phyloP scores from a whole-genome alignment of 2,888 invertebrate species.

The Amphiduros pacificus region DNA sequence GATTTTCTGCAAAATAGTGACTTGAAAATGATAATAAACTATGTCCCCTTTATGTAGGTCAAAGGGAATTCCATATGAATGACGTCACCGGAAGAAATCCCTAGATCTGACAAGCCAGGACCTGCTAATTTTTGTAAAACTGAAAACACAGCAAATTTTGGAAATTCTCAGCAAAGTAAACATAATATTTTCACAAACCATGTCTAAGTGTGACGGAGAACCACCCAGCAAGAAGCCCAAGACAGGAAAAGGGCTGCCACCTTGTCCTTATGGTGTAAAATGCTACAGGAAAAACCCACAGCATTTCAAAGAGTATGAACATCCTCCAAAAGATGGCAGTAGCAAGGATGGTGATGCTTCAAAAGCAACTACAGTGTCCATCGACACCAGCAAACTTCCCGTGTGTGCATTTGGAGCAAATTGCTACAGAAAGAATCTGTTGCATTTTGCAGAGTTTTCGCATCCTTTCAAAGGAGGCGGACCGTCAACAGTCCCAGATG shows the following conservation, averaged over 20 bases:
- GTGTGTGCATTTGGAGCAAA: conserved; percentile 46
- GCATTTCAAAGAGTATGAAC: conserved; percentile 2
- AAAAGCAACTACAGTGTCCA: not conserved
- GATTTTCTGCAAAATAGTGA: no score
- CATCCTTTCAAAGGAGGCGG: conserved; percentile 35
- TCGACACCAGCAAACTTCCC: conserved; percentile 22
- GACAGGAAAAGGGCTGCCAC: not conserved
- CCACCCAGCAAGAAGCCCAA: not conserved
- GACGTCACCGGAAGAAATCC: no score
- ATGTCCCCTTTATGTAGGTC: no score
- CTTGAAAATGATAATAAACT: no score
- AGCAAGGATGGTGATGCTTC: not conserved
- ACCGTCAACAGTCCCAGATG: conserved; percentile 13
- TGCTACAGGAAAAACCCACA: conserved; percentile 2
- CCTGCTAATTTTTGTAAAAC: no score
- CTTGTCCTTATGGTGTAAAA: conserved; percentile 1
- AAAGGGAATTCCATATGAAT: no score
- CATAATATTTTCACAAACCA: no score
- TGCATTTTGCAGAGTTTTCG: conserved; percentile 48
- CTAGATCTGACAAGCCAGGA: no score
- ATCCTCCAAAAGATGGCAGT: not conserved
- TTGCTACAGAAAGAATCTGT: conserved; percentile 47
- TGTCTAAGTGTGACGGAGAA: no score
- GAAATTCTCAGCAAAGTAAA: no score
- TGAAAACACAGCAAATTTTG: no score